Evolutionary conservation across 2,888 invertebrate genomes (phyloP).

Genomic region (Drosophila melanocephala): DNA sequence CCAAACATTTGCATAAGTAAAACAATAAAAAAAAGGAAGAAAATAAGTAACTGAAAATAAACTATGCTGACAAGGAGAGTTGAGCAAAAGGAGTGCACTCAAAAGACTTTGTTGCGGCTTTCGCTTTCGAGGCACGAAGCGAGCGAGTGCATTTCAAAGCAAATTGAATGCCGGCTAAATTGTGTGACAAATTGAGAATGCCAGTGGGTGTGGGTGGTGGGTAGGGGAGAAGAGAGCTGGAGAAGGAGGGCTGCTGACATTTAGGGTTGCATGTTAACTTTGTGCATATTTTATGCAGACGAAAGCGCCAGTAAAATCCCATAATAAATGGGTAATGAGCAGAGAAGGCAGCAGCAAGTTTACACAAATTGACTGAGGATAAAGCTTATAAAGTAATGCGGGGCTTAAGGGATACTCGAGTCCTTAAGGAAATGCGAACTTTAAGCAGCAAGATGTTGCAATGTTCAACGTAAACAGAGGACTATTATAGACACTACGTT

Average conservation of each 20-base stretch:
- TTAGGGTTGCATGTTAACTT: conserved; percentile 27
- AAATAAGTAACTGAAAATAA: conserved; percentile 6
- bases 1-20: background rate
- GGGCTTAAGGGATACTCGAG: background rate
- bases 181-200: conserved; percentile 56
- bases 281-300: conserved; percentile 39
- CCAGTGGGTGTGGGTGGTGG: no score
- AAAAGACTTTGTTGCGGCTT: conserved; percentile 29
- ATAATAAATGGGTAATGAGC: conserved; percentile 5
- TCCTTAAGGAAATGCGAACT: background rate
- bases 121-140: conserved; percentile 3
- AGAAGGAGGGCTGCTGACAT: background rate
- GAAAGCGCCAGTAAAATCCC: conserved; percentile 8
- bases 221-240: background rate
- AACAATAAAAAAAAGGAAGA: background rate
- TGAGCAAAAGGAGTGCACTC: background rate
- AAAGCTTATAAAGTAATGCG: conserved; percentile 1
- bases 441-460: background rate
- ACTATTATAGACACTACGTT: background rate
- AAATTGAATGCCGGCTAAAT: conserved; percentile 56
- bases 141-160: conserved; percentile 26
- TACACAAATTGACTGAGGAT: conserved; percentile 11
- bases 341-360: conserved; percentile 5
- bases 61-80: background rate
- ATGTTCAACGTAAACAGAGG: background rate